Percentiles rank a stretch among this genome's conserved stretches.
Evolutionary conservation across 2,797 vertebrate genomes (phyloP).

Genomic region (Chromis chromis): DNA sequence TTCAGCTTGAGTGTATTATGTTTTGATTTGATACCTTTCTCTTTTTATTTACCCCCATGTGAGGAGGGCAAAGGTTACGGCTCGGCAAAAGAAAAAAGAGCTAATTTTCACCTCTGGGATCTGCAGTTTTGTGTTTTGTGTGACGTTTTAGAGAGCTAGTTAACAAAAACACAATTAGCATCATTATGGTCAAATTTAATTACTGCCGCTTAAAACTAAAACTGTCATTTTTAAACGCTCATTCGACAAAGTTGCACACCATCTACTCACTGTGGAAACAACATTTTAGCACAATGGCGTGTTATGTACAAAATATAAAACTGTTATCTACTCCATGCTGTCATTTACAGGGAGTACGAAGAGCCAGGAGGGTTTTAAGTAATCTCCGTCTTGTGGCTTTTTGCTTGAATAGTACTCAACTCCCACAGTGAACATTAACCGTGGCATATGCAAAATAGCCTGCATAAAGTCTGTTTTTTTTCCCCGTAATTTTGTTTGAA

Average conservation of each 20-base stretch:
- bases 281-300: constrained; percentile 22
- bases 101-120: not conserved
- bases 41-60: constrained; percentile 3
- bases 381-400: constrained; percentile 68
- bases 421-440: constrained; percentile 61
- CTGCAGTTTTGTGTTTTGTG: not conserved
- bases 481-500: constrained; percentile 31
- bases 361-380: constrained; percentile 64
- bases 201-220: constrained; percentile 23
- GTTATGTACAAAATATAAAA: constrained; percentile 24
- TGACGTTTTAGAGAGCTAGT: not conserved
- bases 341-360: constrained; percentile 49
- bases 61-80: constrained; percentile 8
- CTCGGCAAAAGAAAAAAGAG: too few species aligned
- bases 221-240: constrained; percentile 31
- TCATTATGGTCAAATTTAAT: constrained; percentile 31
- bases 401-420: constrained; percentile 53
- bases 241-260: constrained; percentile 12
- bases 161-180: not conserved
- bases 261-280: constrained; percentile 12
- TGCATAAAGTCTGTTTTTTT: constrained; percentile 25
- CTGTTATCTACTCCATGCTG: constrained; percentile 43
- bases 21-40: constrained; percentile 32
- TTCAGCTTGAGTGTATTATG: constrained; percentile 16
- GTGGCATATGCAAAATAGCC: constrained; percentile 63